phyloP scores from a whole-genome alignment of 2,797 vertebrate genomes.

The Crypturellus tataupa region DNA sequence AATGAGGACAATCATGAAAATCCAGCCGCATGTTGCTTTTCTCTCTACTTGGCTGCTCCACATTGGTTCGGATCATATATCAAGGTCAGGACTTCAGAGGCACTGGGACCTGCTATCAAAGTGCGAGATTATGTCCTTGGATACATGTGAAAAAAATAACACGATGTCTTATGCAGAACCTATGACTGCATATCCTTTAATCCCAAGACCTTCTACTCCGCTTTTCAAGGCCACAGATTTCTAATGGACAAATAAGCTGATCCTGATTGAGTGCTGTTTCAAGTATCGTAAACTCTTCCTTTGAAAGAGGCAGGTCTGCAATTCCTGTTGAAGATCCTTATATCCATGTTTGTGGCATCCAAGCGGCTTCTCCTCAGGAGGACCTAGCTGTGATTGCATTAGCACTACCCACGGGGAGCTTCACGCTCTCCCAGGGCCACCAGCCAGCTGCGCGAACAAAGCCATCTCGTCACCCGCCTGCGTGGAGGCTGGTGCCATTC shows the following conservation, averaged over 20 bases:
- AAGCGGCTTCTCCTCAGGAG: neutral
- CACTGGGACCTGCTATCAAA: neutral
- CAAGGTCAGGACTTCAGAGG: accelerated
- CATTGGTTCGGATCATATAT: neutral
- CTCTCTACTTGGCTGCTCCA: neutral
- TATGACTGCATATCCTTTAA: neutral
- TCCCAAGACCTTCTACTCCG: neutral
- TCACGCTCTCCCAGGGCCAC: neutral
- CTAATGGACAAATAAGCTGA: neutral
- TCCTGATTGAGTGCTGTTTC: neutral
- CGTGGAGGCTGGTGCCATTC: accelerated
- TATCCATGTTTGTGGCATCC: neutral
- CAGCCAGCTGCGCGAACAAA: neutral
- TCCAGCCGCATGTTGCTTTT: neutral
- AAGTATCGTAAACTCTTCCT: neutral
- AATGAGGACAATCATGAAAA: neutral
- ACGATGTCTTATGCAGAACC: neutral
- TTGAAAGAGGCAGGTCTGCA: neutral
- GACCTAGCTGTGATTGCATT: neutral
- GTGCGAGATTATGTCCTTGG: neutral
- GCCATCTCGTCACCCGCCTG: neutral
- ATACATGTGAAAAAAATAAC: accelerated
- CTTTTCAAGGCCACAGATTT: neutral
- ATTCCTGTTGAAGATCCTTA: neutral
- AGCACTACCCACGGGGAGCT: neutral